Percentiles rank a stretch among this genome's conserved stretches.
These are phyloP conservation scores for Maniola jurtina DNA, from an alignment of 1,140 invertebrate genomes.

Conservation along the genomic window DNA sequence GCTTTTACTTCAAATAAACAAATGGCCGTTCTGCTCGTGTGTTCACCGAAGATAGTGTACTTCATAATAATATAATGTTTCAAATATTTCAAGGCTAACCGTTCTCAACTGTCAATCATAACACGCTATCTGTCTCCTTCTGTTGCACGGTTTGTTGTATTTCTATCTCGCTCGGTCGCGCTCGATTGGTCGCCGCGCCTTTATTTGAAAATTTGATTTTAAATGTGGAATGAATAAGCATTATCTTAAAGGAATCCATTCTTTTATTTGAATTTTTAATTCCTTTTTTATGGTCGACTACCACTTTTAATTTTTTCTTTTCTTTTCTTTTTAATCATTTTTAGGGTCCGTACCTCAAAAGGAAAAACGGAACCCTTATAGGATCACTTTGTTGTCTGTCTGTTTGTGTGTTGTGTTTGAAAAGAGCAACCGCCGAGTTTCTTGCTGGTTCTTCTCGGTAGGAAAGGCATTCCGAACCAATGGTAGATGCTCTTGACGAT, in stretches of 20 bases:
- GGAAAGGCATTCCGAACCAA: no score
- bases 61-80: constrained; percentile 80
- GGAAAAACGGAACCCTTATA: no score
- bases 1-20: constrained; percentile 36
- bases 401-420: no score
- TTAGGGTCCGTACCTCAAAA: no score
- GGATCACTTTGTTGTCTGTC: no score
- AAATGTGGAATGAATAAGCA: constrained; percentile 79
- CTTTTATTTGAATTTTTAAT: constrained; percentile 77
- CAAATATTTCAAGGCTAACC: constrained; percentile 79
- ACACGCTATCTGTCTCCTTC: constrained; percentile 72
- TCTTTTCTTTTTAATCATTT: constrained; percentile 61
- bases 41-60: constrained; percentile 73
- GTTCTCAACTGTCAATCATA: constrained; percentile 79
- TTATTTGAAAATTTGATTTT: constrained; percentile 79
- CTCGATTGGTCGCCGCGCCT: constrained; percentile 70
- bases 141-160: constrained; percentile 45
- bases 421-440: no score
- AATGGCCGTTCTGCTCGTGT: constrained; percentile 51
- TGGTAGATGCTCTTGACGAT: no score
- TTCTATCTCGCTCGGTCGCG: constrained; percentile 50
- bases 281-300: constrained; percentile 71
- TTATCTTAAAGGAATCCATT: constrained; percentile 74
- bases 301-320: constrained; percentile 52
- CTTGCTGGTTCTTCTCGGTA: no score